phyloP scores from a whole-genome alignment of 2,113 vertebrate genomes.

The Protomyctophum bolini region DNA sequence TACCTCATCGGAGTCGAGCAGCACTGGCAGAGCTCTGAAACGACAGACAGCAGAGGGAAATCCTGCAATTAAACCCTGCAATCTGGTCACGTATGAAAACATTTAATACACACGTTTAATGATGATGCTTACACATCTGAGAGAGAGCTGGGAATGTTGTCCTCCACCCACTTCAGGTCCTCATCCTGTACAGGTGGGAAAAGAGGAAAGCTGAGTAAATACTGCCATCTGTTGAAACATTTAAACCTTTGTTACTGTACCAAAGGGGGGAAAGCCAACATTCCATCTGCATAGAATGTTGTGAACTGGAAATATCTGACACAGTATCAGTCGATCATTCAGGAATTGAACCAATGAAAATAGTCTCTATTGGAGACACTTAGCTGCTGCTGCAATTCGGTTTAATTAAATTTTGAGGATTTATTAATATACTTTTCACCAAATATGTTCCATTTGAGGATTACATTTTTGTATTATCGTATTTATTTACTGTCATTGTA shows the following conservation, averaged over 20 bases:
- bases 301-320: not conserved
- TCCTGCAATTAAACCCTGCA: constrained; percentile 3
- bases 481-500: too few relatives aligned
- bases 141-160: constrained; percentile 83
- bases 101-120: constrained; percentile 2
- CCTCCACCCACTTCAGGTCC: constrained; percentile 85
- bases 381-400: too few relatives aligned
- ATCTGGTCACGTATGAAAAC: not conserved
- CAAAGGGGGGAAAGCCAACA: not conserved
- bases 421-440: too few relatives aligned
- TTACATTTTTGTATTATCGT: too few relatives aligned
- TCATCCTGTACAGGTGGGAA: constrained; percentile 74
- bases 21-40: constrained; percentile 79
- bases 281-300: not conserved
- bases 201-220: constrained; percentile 34
- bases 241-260: not conserved
- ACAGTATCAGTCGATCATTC: too few relatives aligned
- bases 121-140: constrained; percentile 78
- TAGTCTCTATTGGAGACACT: too few relatives aligned
- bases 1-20: constrained; percentile 86
- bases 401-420: too few relatives aligned
- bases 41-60: constrained; percentile 24
- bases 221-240: constrained; percentile 63
- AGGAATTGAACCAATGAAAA: too few relatives aligned
- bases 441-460: too few relatives aligned